A percentile compares a stretch with the other conserved stretches of the same genome.
These are phyloP conservation scores for Apodemus sylvaticus DNA, from an alignment of 2,113 vertebrate genomes.

Conservation along the genomic window DNA sequence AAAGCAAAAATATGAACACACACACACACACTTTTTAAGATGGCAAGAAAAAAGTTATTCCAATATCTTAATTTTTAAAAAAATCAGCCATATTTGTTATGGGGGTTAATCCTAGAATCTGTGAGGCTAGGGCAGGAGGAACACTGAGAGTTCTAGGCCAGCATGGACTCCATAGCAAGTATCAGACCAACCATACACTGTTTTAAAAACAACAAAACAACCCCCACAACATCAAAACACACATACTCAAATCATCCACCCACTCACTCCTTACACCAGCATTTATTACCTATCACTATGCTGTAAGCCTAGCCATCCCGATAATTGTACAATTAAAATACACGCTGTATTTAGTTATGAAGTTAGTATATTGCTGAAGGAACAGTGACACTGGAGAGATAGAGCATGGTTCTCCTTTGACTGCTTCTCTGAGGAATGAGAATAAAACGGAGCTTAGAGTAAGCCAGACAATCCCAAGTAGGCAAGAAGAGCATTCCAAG, in stretches of 20 bases:
- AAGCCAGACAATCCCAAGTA: neutral
- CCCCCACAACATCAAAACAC: neutral
- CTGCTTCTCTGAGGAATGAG: neutral
- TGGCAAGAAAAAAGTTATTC: slow-evolving; percentile 2
- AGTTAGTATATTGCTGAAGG: neutral
- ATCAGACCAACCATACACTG: neutral
- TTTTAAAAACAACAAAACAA: neutral
- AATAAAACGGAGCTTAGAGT: neutral
- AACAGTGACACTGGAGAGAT: neutral
- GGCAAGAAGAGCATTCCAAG: neutral
- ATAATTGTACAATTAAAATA: neutral
- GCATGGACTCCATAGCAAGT: neutral
- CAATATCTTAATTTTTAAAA: neutral
- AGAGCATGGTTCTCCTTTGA: neutral
- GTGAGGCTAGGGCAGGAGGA: neutral
- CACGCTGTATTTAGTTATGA: neutral
- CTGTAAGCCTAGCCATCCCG: neutral
- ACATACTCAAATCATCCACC: neutral
- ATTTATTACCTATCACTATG: neutral
- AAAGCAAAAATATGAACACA: neutral
- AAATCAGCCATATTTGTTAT: neutral
- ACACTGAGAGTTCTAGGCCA: neutral
- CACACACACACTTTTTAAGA: neutral
- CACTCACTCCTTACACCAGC: neutral
- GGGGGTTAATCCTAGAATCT: neutral